Conservation (phyloP, 2,797 vertebrate species). For the Pagetopsis macropterus region DNA sequence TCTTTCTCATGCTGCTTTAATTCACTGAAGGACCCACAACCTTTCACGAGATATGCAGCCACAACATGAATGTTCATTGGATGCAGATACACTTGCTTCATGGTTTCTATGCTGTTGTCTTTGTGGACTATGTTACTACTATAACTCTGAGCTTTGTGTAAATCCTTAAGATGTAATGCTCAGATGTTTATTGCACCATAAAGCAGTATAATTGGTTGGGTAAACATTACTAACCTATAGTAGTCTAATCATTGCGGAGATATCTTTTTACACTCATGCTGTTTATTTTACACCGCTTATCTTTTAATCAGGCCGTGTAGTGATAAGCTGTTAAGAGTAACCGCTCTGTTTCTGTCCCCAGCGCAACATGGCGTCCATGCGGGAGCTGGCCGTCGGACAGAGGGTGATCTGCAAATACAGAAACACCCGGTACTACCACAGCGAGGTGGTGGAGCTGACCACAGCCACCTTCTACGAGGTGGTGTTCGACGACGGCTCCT, state of each 20-base stretch:
- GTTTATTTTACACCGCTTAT: conserved; percentile 8
- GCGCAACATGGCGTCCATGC: conserved; percentile 88
- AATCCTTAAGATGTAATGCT: background rate
- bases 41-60: conserved; percentile 3
- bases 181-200: no score
- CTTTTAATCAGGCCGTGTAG: background rate
- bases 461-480: conserved; percentile 97
- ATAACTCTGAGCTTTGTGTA: background rate
- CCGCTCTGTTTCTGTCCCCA: conserved; percentile 47
- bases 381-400: conserved; percentile 89
- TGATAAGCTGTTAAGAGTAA: background rate
- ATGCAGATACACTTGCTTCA: background rate
- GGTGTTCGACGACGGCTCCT: conserved; percentile 97
- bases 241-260: background rate
- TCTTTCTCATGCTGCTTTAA: conserved; percentile 16
- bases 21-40: conserved; percentile 22
- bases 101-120: background rate
- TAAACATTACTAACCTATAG: background rate
- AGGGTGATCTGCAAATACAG: conserved; percentile 95
- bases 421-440: conserved; percentile 97
- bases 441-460: conserved; percentile 92
- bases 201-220: no score
- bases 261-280: background rate
- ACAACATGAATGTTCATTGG: background rate
- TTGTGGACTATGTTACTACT: background rate